Base-by-base conservation (phyloP, 2,797 vertebrate species). In the Gorsachius magnificus region DNA sequence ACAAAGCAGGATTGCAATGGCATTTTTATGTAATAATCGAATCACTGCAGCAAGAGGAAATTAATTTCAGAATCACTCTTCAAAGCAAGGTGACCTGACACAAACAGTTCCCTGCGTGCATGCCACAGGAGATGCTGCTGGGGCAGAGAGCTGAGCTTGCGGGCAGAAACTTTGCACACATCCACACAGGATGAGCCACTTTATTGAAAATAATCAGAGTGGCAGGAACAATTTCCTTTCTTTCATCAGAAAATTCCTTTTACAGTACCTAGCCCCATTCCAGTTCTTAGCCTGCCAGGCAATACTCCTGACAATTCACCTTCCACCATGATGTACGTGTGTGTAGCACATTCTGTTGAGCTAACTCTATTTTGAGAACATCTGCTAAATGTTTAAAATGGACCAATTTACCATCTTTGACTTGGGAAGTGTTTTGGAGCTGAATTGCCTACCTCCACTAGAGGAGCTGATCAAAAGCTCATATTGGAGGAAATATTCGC, bases 211-310 rank as follows among this genome's bases (percentile, higher is more conserved):
- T 28, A 91, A 97, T 75, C 96, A 71, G 70, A 97, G 35, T 66
- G 70, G 76, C 36, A 90, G 90, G 60, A 94, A 80, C 81, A 95
- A 97, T 97, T 97, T 97, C 95, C 96, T 94, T 86, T 77, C 82
- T 87, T 95, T 94, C 88, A 92, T 95, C 64, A 95, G 61, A 75
- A 97, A 96, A 98, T 96, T 89, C 93, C 70, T 96, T 82, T 70
- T 24, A n/a, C 51, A 17, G 43, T 6, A 65, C 46, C 74, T 25
- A 88, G 54, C 31, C 61, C 87, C 57, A 36, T 68, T 82, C 70
- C 68, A 72, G 81, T 7, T 51, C 89, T 65, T 6, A 60, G 61
- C 22, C 81, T 93, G 77, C 71, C 94, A 78, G 51, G 53, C 60
- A 87, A 65, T 21, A 31, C 48, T 83, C 65, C 16, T 54, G 78